Conservation (phyloP, 1,140 invertebrate species). For the Drosophila biarmipes region DNA sequence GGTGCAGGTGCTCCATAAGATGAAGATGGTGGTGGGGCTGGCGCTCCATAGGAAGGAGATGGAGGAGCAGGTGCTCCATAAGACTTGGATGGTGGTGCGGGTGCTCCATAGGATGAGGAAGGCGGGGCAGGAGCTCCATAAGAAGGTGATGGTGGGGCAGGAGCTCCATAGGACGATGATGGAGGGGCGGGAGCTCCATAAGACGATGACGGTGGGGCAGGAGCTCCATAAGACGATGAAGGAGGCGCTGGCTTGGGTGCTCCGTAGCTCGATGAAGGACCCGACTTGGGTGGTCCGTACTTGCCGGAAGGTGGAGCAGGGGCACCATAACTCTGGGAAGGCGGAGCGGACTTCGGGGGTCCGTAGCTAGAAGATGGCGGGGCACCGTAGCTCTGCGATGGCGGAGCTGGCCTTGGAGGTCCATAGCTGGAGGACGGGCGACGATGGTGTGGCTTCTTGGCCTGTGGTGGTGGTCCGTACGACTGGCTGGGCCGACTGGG, state of each 20-base stretch:
- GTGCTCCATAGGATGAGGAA: conserved; percentile 79
- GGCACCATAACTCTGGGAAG: conserved; percentile 85
- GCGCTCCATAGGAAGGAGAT: conserved; percentile 81
- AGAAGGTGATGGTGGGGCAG: conserved; percentile 3
- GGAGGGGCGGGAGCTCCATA: conserved; percentile 21
- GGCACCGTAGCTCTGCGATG: conserved; percentile 75
- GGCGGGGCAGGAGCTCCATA: conserved; percentile 3
- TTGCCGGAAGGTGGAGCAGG: conserved; percentile 84
- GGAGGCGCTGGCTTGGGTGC: conserved; percentile 36
- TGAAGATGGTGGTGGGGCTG: conserved; percentile 29
- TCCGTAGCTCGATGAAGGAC: conserved; percentile 82
- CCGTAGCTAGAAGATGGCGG: conserved; percentile 82
- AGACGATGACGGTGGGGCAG: neutral
- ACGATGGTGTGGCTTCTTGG: conserved; percentile 55
- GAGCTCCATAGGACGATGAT: conserved; percentile 13
- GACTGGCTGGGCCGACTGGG: conserved; percentile 71
- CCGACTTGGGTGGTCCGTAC: conserved; percentile 85
- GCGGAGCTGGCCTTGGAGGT: conserved; percentile 46
- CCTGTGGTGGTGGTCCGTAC: conserved; percentile 80
- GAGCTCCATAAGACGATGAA: conserved; percentile 80
- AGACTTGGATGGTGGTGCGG: conserved; percentile 57
- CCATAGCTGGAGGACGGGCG: conserved; percentile 79
- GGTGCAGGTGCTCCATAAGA: conserved; percentile 79
- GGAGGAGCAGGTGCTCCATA: conserved; percentile 83
- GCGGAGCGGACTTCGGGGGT: conserved; percentile 70